Conservation (phyloP, 2,797 vertebrate species). For the Oophaga sylvatica region DNA sequence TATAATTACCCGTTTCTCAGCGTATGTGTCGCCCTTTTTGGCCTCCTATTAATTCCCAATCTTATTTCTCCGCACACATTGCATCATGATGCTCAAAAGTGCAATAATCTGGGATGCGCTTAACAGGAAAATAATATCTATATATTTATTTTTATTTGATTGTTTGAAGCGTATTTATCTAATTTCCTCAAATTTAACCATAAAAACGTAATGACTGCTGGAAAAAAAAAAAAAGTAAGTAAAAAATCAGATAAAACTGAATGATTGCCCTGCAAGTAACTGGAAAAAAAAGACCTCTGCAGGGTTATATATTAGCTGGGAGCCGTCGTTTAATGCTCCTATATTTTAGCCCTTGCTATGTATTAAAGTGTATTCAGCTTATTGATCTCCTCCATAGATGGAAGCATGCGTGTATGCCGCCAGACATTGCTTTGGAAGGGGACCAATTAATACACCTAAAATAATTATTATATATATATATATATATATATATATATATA, state of each 20-base stretch:
- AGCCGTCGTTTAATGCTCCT: conserved; percentile 39
- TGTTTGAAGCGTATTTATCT: conserved; percentile 27
- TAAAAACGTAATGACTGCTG: conserved; percentile 49
- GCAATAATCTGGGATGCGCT: background rate
- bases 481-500: too few species aligned
- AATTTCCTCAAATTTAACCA: conserved; percentile 42
- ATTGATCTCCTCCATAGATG: conserved; percentile 34
- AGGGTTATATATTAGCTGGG: conserved; percentile 40
- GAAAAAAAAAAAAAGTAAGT: conserved; percentile 40
- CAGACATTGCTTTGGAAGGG: too few species aligned
- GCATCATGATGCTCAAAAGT: background rate
- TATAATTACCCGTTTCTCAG: conserved; percentile 13
- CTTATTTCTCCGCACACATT: background rate
- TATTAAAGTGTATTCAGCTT: conserved; percentile 44
- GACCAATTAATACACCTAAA: background rate
- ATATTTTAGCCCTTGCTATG: conserved; percentile 42
- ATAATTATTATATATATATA: too few species aligned
- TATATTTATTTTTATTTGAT: conserved; percentile 38
- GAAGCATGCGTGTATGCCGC: background rate
- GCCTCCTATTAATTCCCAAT: conserved; percentile 3
- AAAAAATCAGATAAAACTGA: conserved; percentile 48
- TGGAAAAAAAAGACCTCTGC: conserved; percentile 20
- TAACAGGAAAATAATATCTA: conserved; percentile 37
- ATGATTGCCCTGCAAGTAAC: conserved; percentile 28
- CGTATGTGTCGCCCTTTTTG: background rate